Base-by-base conservation (phyloP, 2,113 vertebrate species). In the Galbula dea region DNA sequence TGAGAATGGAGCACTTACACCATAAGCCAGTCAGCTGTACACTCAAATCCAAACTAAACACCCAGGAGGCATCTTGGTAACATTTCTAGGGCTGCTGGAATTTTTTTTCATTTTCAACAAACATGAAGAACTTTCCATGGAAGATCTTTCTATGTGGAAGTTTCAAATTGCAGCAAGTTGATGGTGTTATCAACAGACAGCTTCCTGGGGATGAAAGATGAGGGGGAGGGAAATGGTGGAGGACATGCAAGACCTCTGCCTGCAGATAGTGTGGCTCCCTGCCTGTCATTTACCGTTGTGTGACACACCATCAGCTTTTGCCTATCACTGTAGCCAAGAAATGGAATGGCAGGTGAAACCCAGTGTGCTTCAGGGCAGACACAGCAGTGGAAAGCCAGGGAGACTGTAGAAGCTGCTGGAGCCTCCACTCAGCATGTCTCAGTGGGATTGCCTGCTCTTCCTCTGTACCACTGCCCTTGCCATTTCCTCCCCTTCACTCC, bases 151-250 rank as follows among this genome's bases (percentile, higher is more conserved):
- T 39, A 1, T 5, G 7, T 37, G 26, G 39, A 83, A 77, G 36
- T n/a, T 55, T 83, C 48, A 67, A 21, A 59, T n/a, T 59, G 41
- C 73, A 81, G 32, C 15, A 14, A 51, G 37, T 62, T 46, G 32
- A 39, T 36, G 43, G 26, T 66, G 45, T 3, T 84, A 52, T 32
- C 37, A 57, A 26, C 15, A 17, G 37, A 21, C 26, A 88, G 65
- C 43, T 43, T 29, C 41, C 43, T 16, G 24, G 45, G 32, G 12
- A 32, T 24, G 73, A 54, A 61, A 15, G 36, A 21, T 23, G 21
- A 61, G 34, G 26, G 8, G 7, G 73, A n/a, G 5, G 32, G 21
- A 90, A 46, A 21, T 0, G 1, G 8, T 11, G 41, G 3, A 45
- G 5, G 6, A 7, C n/a, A 49, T 1, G 3, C 13, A 65, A 68